Evolutionary conservation across 2,888 invertebrate species (phyloP), one percentile per base, ranked within the genome.

Genomic region (Synanthedon myopaeformis): DNA sequence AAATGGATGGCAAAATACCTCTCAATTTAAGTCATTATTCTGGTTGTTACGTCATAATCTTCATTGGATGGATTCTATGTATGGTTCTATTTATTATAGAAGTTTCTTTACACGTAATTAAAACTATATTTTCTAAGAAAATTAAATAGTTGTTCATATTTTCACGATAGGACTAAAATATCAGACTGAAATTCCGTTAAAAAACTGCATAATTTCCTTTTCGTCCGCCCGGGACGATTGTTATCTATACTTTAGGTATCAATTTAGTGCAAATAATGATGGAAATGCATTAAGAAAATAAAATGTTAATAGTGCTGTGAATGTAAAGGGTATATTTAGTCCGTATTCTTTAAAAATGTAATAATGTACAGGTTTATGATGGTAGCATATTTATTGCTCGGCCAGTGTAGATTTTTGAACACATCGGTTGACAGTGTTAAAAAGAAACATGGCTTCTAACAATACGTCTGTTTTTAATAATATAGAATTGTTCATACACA

Each of bases 21-120:
- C 69, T 84, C 14, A 76, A 70, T 53, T 49, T 74, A 17, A 61
- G 61, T n/a, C 73, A 83, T 62, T 82, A 70, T 54, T 69, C 76
- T 35, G 81, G 81, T 4, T 83, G 82, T 52, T 84, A 80, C 53
- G 57, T 63, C 17, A 59, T 82, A 41, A 58, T 84, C n/a, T 42
- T 77, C 4, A 45, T 62, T 10, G 83, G 84, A 1, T 82, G 79
- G 79, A 51, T 66, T 23, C 13, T 69, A 13, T 79, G 23, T 23
- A 23, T 82, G 0, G 48, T 58, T 8, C 3, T 75, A 19, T 56
- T 69, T 28, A 79, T 80, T 59, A 28, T 71, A n/a, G 42, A 23
- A 23, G 23, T 23, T 23, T 70, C 49, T 83, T 83, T 70, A 54
- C 74, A 4, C 61, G 64, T 10, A 35, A 35, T 35, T 10, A 35